Evolutionary conservation across 2,888 invertebrate genomes (phyloP), one percentile per base, ranked within the genome.

Genomic region (Lasioglossum marginatum): DNA sequence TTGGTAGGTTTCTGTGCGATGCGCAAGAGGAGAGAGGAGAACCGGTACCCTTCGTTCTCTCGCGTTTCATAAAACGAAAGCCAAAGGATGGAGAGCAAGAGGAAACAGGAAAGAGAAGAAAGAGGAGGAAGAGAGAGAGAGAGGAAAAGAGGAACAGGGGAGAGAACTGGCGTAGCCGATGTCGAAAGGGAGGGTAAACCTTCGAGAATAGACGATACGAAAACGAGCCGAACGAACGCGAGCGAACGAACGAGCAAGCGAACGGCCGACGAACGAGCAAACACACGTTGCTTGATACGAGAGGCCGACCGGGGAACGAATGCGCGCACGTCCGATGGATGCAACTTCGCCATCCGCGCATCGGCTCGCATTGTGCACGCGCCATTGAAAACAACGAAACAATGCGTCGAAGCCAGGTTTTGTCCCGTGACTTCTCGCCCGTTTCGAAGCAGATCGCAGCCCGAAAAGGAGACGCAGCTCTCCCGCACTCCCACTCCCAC

Each of bases 401-500:
- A 94, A 94, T 94, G 93, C 91, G 90, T 91, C 92, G 92, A 93
- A 88, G 93, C 91, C 90, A 89, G 91, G 92, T 94, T 94, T 94
- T 93, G 93, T 94, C 91, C 89, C 89, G 89, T 90, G 92, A 92
- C 92, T 93, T 93, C 91, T 91, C 92, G 91, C 91, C 91, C 91
- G 92, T 90, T 90, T 87, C 91, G 90, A 90, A 75, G 87, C 83
- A 87, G 85, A 82, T 81, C 89, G 89, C 85, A 88, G 88, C 90
- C 87, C 75, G 90, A 91, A 89, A 91, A 90, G 91, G 87, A 89
- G 84, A 83, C 85, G 85, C 75, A 77, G n/a, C 70, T 70, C 70
- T 23, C 75, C 75, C 66, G 34, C 72, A 31, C 75, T 70, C 48
- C 43, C 75, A 37, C 75, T 70, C 48, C 43, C 75, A 37, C 73